Conservation (phyloP, 2,888 invertebrate species). For the Caenorhabditis zanzibari region DNA sequence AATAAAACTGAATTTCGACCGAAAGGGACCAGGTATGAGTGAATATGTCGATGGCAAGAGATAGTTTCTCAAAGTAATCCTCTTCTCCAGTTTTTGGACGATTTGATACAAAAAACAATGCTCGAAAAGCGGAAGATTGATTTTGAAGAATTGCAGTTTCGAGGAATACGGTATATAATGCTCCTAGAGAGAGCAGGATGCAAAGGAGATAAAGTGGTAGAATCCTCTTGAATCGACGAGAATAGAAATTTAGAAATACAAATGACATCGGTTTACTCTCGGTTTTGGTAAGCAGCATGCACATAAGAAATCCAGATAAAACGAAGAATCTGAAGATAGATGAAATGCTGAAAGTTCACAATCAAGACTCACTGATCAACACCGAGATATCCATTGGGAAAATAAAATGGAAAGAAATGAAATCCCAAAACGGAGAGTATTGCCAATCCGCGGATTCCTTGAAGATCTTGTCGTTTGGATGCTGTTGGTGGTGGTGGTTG, state of each 20-base stretch:
- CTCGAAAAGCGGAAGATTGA: constrained; percentile 30
- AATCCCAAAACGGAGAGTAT: constrained; percentile 65
- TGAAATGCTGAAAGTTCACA: neutral
- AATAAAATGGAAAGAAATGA: constrained; percentile 63
- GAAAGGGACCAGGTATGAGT: constrained; percentile 73
- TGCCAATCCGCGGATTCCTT: constrained; percentile 67
- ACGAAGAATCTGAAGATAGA: constrained; percentile 49
- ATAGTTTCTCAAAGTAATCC: constrained; percentile 50
- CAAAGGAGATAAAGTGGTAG: constrained; percentile 45
- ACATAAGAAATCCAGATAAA: constrained; percentile 55
- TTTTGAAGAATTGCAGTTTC: constrained; percentile 25
- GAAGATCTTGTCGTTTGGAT: constrained; percentile 46
- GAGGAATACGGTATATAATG: constrained; percentile 40
- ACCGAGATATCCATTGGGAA: constrained; percentile 69
- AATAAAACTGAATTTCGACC: constrained; percentile 73
- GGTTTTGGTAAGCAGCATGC: constrained; percentile 51
- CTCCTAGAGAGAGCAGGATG: constrained; percentile 20
- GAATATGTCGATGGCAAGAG: neutral
- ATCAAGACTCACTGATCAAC: constrained; percentile 65
- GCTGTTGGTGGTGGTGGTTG: neutral
- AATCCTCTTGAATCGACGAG: constrained; percentile 49
- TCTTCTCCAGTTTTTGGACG: constrained; percentile 46
- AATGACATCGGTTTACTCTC: neutral
- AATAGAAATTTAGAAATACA: constrained; percentile 22
- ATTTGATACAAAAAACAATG: constrained; percentile 50